These are phyloP conservation scores for Drosophila robusta DNA, from an alignment of 2,888 invertebrate genomes.

Conservation along the genomic window DNA sequence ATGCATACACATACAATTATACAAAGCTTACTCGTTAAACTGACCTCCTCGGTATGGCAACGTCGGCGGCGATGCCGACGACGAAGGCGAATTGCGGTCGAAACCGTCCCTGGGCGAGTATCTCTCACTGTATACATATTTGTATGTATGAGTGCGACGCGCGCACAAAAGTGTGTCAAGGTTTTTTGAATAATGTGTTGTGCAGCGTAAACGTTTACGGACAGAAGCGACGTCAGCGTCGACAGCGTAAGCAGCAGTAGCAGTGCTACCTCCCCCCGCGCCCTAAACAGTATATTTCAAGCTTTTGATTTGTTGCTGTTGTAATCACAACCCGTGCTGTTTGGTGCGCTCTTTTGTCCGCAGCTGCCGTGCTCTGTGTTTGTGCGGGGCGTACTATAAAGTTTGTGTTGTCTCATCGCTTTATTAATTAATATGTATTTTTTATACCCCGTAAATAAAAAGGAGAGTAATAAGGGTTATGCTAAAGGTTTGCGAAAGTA, in stretches of 20 bases:
- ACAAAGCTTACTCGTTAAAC: slow-evolving; percentile 70
- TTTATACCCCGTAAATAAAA: neutral
- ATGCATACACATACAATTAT: slow-evolving; percentile 17
- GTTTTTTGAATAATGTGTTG: slow-evolving; percentile 83
- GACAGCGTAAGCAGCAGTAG: slow-evolving; percentile 18
- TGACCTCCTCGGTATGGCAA: slow-evolving; percentile 68
- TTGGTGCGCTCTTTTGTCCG: slow-evolving; percentile 33
- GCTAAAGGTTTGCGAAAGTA: no score
- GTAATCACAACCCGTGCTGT: slow-evolving; percentile 42
- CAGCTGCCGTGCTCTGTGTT: slow-evolving; percentile 37
- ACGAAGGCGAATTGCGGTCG: slow-evolving; percentile 81
- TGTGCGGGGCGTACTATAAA: slow-evolving; percentile 42
- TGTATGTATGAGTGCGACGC: slow-evolving; percentile 61
- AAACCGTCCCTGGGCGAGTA: slow-evolving; percentile 82
- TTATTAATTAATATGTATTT: slow-evolving; percentile 15
- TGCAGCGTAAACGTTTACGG: slow-evolving; percentile 75
- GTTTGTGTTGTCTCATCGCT: slow-evolving; percentile 63
- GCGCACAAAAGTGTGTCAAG: slow-evolving; percentile 83
- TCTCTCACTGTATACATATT: slow-evolving; percentile 52
- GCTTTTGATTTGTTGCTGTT: slow-evolving; percentile 61
- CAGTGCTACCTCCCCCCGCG: slow-evolving; percentile 6
- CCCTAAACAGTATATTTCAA: slow-evolving; percentile 27
- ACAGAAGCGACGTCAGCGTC: slow-evolving; percentile 56
- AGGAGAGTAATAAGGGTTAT: neutral
- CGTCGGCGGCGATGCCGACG: slow-evolving; percentile 13